phyloP scores from a whole-genome alignment of 2,797 vertebrate genomes.

The Setipinna tenuifilis region DNA sequence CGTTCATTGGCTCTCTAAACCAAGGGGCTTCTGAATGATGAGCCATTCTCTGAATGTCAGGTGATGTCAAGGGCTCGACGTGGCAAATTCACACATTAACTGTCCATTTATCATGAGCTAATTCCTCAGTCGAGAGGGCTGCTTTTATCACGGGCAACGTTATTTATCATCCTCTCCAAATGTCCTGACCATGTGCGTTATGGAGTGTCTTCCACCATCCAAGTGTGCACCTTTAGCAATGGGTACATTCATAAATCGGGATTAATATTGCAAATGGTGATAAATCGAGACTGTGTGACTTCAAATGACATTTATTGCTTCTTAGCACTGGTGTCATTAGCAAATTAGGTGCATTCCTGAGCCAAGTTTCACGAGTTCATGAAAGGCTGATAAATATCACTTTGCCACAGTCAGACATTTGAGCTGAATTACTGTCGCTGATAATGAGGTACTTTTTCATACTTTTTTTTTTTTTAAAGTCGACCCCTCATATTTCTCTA shows the following conservation, averaged over 20 bases:
- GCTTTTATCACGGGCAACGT: not conserved
- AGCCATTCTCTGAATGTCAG: conserved; percentile 76
- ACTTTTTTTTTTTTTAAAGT: conserved; percentile 53
- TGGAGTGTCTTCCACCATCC: conserved; percentile 51
- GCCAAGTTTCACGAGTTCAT: conserved; percentile 38
- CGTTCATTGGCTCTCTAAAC: not conserved
- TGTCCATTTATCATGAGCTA: conserved; percentile 27
- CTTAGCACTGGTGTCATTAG: conserved; percentile 74
- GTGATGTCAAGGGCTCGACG: conserved; percentile 84
- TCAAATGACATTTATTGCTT: conserved; percentile 74
- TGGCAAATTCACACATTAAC: conserved; percentile 55
- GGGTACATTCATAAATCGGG: conserved; percentile 63
- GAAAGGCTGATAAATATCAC: conserved; percentile 57
- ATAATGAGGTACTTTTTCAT: conserved; percentile 68
- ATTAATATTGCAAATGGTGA: conserved; percentile 68
- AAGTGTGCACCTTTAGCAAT: conserved; percentile 49
- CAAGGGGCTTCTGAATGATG: not conserved
- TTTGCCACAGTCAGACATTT: conserved; percentile 63
- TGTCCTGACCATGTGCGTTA: conserved; percentile 51
- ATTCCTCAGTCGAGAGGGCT: conserved; percentile 20
- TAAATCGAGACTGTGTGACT: conserved; percentile 64
- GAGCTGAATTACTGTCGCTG: conserved; percentile 69
- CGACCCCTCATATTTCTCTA: not conserved
- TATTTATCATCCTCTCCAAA: conserved; percentile 51
- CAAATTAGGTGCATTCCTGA: conserved; percentile 71